Base-by-base conservation (phyloP, 2,888 invertebrate species). In the Nomada fabriciana region DNA sequence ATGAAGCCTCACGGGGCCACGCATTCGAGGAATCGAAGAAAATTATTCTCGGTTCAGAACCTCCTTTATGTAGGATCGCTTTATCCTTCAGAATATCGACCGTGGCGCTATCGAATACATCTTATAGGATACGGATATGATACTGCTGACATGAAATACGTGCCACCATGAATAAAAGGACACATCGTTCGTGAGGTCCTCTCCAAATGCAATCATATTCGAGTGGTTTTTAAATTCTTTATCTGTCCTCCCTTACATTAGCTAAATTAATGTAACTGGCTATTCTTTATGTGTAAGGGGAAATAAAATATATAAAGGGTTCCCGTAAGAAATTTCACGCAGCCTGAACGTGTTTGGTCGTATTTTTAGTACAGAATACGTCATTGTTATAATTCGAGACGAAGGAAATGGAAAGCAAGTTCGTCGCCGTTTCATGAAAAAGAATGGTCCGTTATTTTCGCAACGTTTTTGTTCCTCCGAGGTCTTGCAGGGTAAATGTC, bases 201-300 rank as follows among this genome's bases (percentile, higher is more conserved):
- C 60, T 1, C 25, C 5, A 15, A 42, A 43, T 20, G 29, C 11
- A 52, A 57, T 69, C 43, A 69, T 63, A 29, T 42, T 52, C 1
- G 15, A 71, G 57, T 5, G n/a, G 55, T 42, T 23, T 57, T 52
- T 47, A 11, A 5, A 42, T 29, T n/a, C 13, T 55, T 50, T 15
- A 18, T 10, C 25, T 18, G 5, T 20, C 25, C 47, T 50, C 53
- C 61, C 25, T 43, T 61, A 36, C 78, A 63, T 78, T 77, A 76
- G 69, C 63, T 18, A 69, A 69, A 76, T 79, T 78, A 76, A 76
- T 78, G 57, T 76, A 36, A 3, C 61, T 11, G 25, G n/a, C 42
- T 42, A 23, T 50, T 57, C 29, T 47, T 53, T 36, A 5, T 1
- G 36, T 13, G 47, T 13, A 29, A 60, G n/a, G 2, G 53, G 59